Evolutionary conservation across 2,888 invertebrate species (phyloP).

Genomic region (Pyrgus malvae): DNA sequence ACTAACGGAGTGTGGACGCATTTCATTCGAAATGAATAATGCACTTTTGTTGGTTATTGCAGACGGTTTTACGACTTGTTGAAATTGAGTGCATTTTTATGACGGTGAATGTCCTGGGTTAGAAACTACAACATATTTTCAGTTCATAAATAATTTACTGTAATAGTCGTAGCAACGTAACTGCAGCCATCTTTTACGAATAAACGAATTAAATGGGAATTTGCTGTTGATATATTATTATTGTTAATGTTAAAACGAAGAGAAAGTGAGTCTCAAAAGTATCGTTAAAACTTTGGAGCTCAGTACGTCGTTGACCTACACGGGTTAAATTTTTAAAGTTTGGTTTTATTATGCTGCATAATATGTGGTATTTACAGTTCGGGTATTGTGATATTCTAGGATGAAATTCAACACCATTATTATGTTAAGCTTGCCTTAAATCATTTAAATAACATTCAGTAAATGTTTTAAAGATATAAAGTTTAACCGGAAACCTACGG

Average conservation of each 20-base stretch:
- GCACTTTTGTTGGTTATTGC: slow-evolving; percentile 37
- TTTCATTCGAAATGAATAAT: slow-evolving; percentile 31
- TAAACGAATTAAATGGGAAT: neutral
- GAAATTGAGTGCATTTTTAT: slow-evolving; percentile 39
- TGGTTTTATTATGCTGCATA: too few relatives aligned
- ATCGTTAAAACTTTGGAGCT: neutral
- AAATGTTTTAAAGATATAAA: too few relatives aligned
- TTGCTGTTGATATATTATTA: neutral
- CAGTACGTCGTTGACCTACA: neutral
- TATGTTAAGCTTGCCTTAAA: too few relatives aligned
- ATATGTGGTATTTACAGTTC: too few relatives aligned
- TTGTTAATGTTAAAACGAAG: neutral
- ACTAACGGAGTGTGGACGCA: too few relatives aligned
- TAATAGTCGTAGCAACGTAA: neutral
- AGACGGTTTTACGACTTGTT: slow-evolving; percentile 39
- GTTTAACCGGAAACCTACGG: too few relatives aligned
- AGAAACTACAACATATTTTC: slow-evolving; percentile 12
- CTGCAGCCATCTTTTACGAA: neutral
- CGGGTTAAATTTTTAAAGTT: neutral
- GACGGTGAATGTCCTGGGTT: slow-evolving; percentile 26
- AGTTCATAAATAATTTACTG: slow-evolving; percentile 18
- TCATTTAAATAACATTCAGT: too few relatives aligned
- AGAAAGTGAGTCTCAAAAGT: neutral
- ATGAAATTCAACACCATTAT: too few relatives aligned
- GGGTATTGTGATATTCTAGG: too few relatives aligned